Evolutionary conservation across 1,140 invertebrate species (phyloP).

Genomic region (Drosophila leontia): DNA sequence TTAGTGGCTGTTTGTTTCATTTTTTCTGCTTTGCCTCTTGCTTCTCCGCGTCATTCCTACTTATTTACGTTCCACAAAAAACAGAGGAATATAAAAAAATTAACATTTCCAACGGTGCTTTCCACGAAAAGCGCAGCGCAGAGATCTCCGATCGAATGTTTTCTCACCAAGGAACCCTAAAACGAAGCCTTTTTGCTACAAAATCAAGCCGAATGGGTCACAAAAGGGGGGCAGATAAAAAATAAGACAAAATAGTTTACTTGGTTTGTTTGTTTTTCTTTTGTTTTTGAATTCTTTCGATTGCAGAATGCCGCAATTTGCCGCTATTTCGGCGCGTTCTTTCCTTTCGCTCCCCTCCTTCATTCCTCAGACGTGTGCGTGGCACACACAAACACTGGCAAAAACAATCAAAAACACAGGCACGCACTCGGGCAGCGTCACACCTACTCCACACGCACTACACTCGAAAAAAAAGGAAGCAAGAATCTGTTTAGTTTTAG

Average conservation of each 20-base stretch:
- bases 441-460: not conserved
- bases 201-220: not conserved
- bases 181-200: not conserved
- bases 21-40: too few relatives aligned
- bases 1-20: too few relatives aligned
- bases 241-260: not conserved
- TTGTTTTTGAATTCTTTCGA: not conserved
- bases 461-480: constrained; percentile 12
- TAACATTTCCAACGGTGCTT: too few relatives aligned
- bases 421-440: not conserved
- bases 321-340: constrained; percentile 12
- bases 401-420: not conserved
- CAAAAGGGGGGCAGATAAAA: not conserved
- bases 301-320: constrained; percentile 6
- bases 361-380: not conserved
- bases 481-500: not conserved
- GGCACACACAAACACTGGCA: not conserved
- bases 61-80: not conserved
- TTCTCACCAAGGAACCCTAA: not conserved
- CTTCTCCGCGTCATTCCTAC: not conserved
- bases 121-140: not conserved
- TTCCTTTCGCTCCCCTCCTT: not conserved
- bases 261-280: not conserved
- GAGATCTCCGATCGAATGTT: not conserved
- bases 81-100: not conserved